A percentile compares a stretch with the other conserved stretches of the same genome.
Evolutionary conservation across 30 jellyfish, hydroid and myxozoan genomes (phyloP).

Genomic region (Nemopilema nomurai): DNA sequence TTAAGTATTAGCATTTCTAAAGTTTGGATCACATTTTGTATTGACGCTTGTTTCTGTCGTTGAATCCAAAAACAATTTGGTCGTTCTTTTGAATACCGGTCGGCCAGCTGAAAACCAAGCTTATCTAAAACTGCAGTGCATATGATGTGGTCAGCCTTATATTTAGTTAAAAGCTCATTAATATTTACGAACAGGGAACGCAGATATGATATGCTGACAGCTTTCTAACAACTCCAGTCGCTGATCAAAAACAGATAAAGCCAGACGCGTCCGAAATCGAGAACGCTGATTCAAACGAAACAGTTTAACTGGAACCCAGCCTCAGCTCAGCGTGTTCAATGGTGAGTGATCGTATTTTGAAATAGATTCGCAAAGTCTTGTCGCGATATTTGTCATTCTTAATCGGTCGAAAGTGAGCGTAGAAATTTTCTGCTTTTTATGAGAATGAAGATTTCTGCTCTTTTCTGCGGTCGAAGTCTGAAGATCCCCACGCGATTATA

Average conservation of each 20-base stretch:
- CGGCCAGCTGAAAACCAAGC: background rate
- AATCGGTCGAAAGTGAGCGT: too few species aligned
- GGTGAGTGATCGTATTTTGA: too few species aligned
- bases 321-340: too few species aligned
- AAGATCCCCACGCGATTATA: too few species aligned
- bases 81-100: background rate
- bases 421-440: too few species aligned
- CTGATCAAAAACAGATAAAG: background rate
- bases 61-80: background rate
- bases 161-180: background rate
- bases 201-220: background rate
- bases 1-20: too few species aligned
- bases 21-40: background rate
- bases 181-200: background rate
- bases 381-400: too few species aligned
- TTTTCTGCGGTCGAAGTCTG: too few species aligned
- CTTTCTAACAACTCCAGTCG: background rate
- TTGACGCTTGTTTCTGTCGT: background rate
- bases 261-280: background rate
- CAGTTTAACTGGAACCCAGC: too few species aligned
- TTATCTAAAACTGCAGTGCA: background rate
- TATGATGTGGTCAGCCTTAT: background rate
- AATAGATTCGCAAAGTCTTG: too few species aligned
- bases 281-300: too few species aligned
- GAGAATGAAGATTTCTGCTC: too few species aligned